Evolutionary conservation across 2,113 vertebrate genomes (phyloP).

Genomic region (Alexandromys fortis): DNA sequence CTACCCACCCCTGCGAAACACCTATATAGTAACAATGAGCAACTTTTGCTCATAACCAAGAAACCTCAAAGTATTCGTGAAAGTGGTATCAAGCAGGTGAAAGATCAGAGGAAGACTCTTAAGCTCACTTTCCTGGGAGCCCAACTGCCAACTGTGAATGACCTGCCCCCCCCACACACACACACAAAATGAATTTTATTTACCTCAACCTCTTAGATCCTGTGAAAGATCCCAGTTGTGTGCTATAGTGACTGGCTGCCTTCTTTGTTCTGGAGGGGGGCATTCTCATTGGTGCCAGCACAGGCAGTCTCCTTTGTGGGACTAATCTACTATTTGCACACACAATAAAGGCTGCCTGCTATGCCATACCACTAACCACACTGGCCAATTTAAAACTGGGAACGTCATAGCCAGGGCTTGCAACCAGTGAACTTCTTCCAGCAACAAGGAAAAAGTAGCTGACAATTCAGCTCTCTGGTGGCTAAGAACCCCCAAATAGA

Average conservation of each 20-base stretch:
- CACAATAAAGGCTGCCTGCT: constrained; percentile 31
- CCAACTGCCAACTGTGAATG: not conserved
- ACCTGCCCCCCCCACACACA: too few relatives aligned
- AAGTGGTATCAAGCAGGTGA: not conserved
- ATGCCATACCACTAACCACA: constrained; percentile 57
- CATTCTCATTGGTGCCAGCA: constrained; percentile 10
- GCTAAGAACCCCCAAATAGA: rapidly evolving
- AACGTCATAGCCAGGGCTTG: not conserved
- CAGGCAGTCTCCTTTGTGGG: constrained; percentile 46
- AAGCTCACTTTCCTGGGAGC: not conserved
- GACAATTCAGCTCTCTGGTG: not conserved
- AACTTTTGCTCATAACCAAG: not conserved
- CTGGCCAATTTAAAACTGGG: constrained; percentile 44
- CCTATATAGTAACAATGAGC: not conserved
- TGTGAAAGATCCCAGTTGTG: rapidly evolving
- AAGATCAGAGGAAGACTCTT: not conserved
- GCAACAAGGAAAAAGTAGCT: not conserved
- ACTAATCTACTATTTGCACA: constrained; percentile 60
- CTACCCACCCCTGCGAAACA: not conserved
- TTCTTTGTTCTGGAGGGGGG: constrained; percentile 1
- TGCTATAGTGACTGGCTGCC: not conserved
- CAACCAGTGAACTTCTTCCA: not conserved
- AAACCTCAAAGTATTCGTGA: not conserved
- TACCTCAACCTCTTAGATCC: not conserved
- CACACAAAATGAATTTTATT: rapidly evolving